Percentiles rank a stretch among this genome's conserved stretches.
Conservation (phyloP, 2,888 invertebrate species). For the Xiphydria camelus region DNA sequence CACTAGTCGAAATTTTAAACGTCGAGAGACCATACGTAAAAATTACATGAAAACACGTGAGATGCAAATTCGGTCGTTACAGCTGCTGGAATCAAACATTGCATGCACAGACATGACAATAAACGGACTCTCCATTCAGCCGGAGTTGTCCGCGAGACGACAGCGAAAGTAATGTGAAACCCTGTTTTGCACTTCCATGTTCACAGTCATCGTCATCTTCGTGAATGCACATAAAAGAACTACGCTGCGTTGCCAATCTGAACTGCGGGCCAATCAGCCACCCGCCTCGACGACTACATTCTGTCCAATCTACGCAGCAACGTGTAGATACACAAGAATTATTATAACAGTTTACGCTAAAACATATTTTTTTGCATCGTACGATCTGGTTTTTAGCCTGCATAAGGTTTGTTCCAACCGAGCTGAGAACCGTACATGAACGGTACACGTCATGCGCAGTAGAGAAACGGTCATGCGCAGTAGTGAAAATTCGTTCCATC, state of each 20-base stretch:
- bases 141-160: slow-evolving; percentile 1
- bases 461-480: too few species aligned
- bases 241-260: slow-evolving; percentile 55
- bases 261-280: slow-evolving; percentile 52
- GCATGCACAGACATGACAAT: slow-evolving; percentile 12
- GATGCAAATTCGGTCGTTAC: background rate
- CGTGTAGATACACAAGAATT: slow-evolving; percentile 48
- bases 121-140: too few species aligned
- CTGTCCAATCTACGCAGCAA: slow-evolving; percentile 56
- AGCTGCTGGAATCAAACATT: slow-evolving; percentile 2
- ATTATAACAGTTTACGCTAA: slow-evolving; percentile 34
- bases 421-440: too few species aligned
- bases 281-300: slow-evolving; percentile 54
- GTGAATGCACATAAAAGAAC: slow-evolving; percentile 56
- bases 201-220: slow-evolving; percentile 58
- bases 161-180: slow-evolving; percentile 36
- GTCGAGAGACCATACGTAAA: background rate
- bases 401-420: too few species aligned
- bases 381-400: too few species aligned
- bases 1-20: background rate
- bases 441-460: too few species aligned
- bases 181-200: slow-evolving; percentile 55
- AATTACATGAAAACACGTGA: slow-evolving; percentile 7
- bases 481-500: too few species aligned
- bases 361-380: slow-evolving; percentile 31